phyloP scores from a whole-genome alignment of 2,888 invertebrate species.

The Bellardia bayeri region DNA sequence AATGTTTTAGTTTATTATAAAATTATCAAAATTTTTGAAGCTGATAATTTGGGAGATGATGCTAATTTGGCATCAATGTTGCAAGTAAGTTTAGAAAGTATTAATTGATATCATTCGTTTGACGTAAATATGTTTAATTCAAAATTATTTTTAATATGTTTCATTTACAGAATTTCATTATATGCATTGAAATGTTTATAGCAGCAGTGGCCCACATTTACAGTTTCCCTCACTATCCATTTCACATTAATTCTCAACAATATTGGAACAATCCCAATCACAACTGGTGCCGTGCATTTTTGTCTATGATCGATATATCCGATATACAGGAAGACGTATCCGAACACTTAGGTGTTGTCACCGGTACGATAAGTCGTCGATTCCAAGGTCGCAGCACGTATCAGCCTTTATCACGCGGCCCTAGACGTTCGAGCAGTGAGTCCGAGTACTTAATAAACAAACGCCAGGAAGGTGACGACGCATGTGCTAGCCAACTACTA shows the following conservation, averaged over 20 bases:
- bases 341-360: slow-evolving; percentile 96
- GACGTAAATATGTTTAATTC: too few relatives aligned
- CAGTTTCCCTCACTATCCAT: slow-evolving; percentile 97
- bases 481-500: slow-evolving; percentile 52
- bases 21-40: slow-evolving; percentile 91
- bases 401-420: slow-evolving; percentile 88
- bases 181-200: slow-evolving; percentile 99
- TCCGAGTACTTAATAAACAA: slow-evolving; percentile 83
- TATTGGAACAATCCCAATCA: slow-evolving; percentile 84
- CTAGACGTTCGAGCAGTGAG: slow-evolving; percentile 86
- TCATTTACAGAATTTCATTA: slow-evolving; percentile 92
- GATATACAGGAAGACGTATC: slow-evolving; percentile 96
- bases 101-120: too few relatives aligned
- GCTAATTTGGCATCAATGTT: slow-evolving; percentile 92
- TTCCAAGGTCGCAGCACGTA: slow-evolving; percentile 91
- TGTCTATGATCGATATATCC: slow-evolving; percentile 98
- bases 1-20: slow-evolving; percentile 93
- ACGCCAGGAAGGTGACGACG: slow-evolving; percentile 74
- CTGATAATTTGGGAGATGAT: slow-evolving; percentile 87
- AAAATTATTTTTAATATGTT: slow-evolving; percentile 19
- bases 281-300: slow-evolving; percentile 91
- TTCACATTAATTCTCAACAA: slow-evolving; percentile 86
- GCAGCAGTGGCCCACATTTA: slow-evolving; percentile 98
- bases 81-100: slow-evolving; percentile 86
- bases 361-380: slow-evolving; percentile 90